Evolutionary conservation across 2,113 vertebrate species (phyloP), one percentile per base, ranked within the genome.

Genomic region (Romanogobio albipinnatus): DNA sequence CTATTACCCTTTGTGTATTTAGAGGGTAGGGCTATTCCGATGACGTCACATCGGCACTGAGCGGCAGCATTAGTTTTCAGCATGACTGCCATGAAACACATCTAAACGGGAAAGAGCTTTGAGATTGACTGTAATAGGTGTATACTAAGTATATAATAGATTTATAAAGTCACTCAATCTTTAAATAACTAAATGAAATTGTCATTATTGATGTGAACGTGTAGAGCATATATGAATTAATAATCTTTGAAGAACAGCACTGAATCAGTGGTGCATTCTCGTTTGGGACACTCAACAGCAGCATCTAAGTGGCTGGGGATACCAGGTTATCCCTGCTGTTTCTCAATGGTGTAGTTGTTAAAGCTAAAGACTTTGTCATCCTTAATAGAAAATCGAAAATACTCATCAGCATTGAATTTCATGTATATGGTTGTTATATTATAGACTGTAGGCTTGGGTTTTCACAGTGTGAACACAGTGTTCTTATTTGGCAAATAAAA

Each of bases 241-340:
- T 79, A 61, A 97, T 96, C 96, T 91, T 97, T 95, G 78, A 97
- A 96, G 90, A 98, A 97, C 3, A 97, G 45, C 53, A 97, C 76
- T 0, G 95, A 94, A 88, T 96, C 89, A 0, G 89, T n/a, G 0
- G 3, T 3, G 61, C 96, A 97, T 39, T 97, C 96, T 88, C 93
- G 93, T 68, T 81, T 87, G 61, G 95, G 96, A 75, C 96, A 97
- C 90, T 97, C 97, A 68, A 96, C 94, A 15, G 96, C 96, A 0
- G 96, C 94, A 22, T 96, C 95, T 84, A 96, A 74, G 9, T 96
- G 87, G 43, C 58, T 75, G 0, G 97, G 95, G 62, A 97, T 80
- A 39, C 94, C 95, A 9, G 94, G 94, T 90, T 97, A 97, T 19
- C 93, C 94, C 0, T 95, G 89, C 47, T 90, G 78, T 19, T 97